Evolutionary conservation across 2,888 invertebrate genomes (phyloP).

Genomic region (Plebejus melissa): DNA sequence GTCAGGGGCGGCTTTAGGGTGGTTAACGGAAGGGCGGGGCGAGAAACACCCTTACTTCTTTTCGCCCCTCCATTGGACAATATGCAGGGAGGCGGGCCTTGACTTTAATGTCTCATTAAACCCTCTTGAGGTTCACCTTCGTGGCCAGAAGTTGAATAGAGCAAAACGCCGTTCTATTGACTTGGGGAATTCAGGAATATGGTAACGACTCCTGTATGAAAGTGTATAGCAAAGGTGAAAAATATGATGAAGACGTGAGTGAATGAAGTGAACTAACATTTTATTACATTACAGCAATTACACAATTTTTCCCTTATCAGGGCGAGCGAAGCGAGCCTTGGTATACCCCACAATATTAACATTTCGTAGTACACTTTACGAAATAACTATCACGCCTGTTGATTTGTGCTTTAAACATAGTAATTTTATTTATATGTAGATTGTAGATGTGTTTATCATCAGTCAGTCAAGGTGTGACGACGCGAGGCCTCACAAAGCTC

Average conservation of each 20-base stretch:
- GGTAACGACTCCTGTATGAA: neutral
- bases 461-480: too few relatives aligned
- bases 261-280: too few relatives aligned
- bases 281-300: too few relatives aligned
- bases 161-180: neutral
- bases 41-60: conserved; percentile 40
- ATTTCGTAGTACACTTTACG: too few relatives aligned
- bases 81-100: conserved; percentile 44
- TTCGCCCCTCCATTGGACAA: conserved; percentile 47
- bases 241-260: neutral
- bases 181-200: neutral
- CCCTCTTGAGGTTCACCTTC: conserved; percentile 37
- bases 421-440: too few relatives aligned
- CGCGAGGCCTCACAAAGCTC: too few relatives aligned
- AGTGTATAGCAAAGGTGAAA: neutral
- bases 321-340: too few relatives aligned
- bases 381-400: too few relatives aligned
- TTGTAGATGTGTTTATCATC: too few relatives aligned
- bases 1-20: conserved; percentile 43
- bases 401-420: too few relatives aligned
- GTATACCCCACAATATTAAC: too few relatives aligned
- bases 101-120: conserved; percentile 42
- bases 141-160: conserved; percentile 16
- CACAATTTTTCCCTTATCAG: too few relatives aligned
- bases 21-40: conserved; percentile 50